phyloP scores from a whole-genome alignment of 2,797 vertebrate species.

The Enteromius unitaeniatus region DNA sequence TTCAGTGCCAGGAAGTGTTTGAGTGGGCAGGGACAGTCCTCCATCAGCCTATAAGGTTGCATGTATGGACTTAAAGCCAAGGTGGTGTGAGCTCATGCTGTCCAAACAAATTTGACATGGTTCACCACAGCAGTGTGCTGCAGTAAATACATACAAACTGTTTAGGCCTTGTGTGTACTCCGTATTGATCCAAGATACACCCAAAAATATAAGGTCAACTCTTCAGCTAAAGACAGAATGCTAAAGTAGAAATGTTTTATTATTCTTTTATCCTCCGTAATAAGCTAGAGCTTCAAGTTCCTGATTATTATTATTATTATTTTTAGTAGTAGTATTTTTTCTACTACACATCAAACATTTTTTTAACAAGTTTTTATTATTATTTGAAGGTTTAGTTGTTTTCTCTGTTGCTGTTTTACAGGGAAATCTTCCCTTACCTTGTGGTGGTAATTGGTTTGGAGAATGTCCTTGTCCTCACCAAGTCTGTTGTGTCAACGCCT shows the following conservation, averaged over 20 bases:
- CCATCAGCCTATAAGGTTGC: constrained; percentile 14
- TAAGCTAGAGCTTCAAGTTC: not conserved
- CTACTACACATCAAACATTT: not conserved
- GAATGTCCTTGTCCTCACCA: constrained; percentile 96
- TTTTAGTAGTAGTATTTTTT: not conserved
- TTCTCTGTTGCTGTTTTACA: constrained; percentile 62
- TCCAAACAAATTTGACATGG: constrained; percentile 43
- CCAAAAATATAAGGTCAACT: constrained; percentile 18
- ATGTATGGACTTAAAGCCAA: not conserved
- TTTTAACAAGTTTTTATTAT: not conserved
- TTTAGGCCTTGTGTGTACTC: not conserved
- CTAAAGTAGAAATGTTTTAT: not conserved
- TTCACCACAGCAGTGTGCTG: constrained; percentile 36
- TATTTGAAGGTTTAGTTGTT: not conserved
- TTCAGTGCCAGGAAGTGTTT: constrained; percentile 18
- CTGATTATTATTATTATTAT: not conserved
- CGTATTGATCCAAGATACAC: constrained; percentile 17
- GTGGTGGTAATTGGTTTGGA: constrained; percentile 98
- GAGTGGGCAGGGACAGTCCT: constrained; percentile 26
- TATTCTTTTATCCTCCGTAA: not conserved
- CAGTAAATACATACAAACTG: constrained; percentile 13
- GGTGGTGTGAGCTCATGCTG: constrained; percentile 37
- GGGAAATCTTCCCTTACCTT: constrained; percentile 97
- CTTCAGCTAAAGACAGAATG: not conserved
- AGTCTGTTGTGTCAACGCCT: constrained; percentile 95